Evolutionary conservation across 2,797 vertebrate genomes (phyloP), one percentile per base, ranked within the genome.

Genomic region (Brachymystax lenok): DNA sequence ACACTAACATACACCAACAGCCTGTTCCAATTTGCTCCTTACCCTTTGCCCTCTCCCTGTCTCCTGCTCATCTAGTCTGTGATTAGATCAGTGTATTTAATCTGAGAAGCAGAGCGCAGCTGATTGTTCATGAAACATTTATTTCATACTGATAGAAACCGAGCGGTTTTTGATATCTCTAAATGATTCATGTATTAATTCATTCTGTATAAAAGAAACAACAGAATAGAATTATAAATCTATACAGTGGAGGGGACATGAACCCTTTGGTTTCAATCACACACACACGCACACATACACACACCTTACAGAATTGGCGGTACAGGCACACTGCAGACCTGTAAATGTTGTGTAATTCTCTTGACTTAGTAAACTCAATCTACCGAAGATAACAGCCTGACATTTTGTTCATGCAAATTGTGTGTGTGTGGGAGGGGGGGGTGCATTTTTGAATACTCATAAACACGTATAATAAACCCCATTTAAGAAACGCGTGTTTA

Each of bases 361-460:
- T 89, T 86, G 83, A 87, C 88, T 88, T 82, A 85, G 79, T 89
- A 80, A 87, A 88, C 27, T 72, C 0, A 85, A 82, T 87, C 59
- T 64, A 40, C 81, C 67, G 77, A 87, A 81, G 73, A 10, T 71
- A 50, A 17, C 12, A 28, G 5, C 13, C 21, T 54, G 21, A 2
- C 5, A 17, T 71, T 24, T 51, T 52, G 1, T 24, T 71, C 21
- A 52, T 24, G 51, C 2, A 30, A 28, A 67, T 17, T 63, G 1
- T 82, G 33, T 78, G 30, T 84, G 68, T 69, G 17, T 40, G 8
- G 3, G 12, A 2, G n/a, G 52, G 14, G 16, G 14, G 52, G 4
- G 16, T 6, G 6, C 4, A 54, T 54, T 54, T 54, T 59, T 59
- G 7, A 59, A 59, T n/a, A 56, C 17, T 56, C 1, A 19, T 59